Conservation (phyloP, 2,113 vertebrate genomes). For the Budorcas taxicolor region DNA sequence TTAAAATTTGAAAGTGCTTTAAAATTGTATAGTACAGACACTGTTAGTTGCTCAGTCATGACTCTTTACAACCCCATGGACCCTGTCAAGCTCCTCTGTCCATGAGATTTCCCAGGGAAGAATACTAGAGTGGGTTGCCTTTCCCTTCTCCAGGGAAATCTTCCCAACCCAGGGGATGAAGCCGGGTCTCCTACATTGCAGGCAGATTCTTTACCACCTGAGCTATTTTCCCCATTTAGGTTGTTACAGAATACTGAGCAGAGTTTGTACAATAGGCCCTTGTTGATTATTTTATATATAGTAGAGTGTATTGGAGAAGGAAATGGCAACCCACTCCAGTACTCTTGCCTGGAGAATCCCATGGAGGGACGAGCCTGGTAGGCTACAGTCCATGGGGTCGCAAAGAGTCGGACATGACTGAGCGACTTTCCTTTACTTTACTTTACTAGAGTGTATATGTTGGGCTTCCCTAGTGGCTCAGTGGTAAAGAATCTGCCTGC, state of each 20-base stretch:
- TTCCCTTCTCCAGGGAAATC: background rate
- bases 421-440: too few relatives aligned
- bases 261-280: background rate
- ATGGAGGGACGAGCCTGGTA: too few relatives aligned
- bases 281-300: background rate
- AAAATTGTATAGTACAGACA: background rate
- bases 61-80: accelerated
- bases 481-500: background rate
- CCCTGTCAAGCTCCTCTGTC: background rate
- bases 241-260: background rate
- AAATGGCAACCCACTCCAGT: too few relatives aligned
- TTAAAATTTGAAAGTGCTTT: background rate
- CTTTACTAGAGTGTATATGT: background rate
- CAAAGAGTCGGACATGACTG: too few relatives aligned
- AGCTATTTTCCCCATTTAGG: background rate
- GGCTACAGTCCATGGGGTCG: too few relatives aligned
- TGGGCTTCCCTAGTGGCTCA: background rate
- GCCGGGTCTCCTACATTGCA: background rate
- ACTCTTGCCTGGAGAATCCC: too few relatives aligned
- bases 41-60: background rate
- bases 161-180: background rate
- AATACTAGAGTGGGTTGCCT: background rate
- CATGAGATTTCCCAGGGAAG: background rate
- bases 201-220: background rate
- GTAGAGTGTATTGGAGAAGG: background rate